Evolutionary conservation across 1,140 invertebrate genomes (phyloP).

Genomic region (Ephestia elutella): DNA sequence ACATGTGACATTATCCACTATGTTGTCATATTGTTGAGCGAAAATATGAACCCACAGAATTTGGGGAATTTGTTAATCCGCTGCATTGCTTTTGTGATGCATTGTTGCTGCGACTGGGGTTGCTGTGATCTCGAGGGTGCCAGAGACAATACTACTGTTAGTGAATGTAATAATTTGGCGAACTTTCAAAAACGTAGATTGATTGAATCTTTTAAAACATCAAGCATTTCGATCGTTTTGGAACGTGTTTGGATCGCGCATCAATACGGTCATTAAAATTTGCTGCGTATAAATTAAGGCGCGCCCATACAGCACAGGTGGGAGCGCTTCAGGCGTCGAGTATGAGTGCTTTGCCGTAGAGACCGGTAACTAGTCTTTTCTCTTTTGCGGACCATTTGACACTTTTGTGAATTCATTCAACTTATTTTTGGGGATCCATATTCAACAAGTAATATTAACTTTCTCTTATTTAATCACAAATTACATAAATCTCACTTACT

Average conservation of each 20-base stretch:
- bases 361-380: background rate
- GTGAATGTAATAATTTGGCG: conserved; percentile 42
- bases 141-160: conserved; percentile 15
- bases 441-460: too few species aligned
- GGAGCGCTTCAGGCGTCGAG: conserved; percentile 45
- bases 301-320: conserved; percentile 49
- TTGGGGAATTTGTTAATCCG: conserved; percentile 70
- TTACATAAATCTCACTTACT: too few species aligned
- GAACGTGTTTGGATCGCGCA: conserved; percentile 5
- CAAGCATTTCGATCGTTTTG: conserved; percentile 2
- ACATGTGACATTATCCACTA: conserved; percentile 70
- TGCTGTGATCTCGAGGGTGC: conserved; percentile 44
- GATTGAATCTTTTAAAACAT: conserved; percentile 14
- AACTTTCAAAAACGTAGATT: conserved; percentile 25
- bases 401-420: too few species aligned
- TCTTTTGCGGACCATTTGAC: too few species aligned
- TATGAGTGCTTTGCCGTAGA: conserved; percentile 35
- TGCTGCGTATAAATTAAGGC: conserved; percentile 48
- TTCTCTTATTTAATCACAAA: too few species aligned
- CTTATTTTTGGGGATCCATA: too few species aligned
- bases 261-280: conserved; percentile 46
- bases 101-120: conserved; percentile 41
- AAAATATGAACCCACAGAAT: conserved; percentile 70
- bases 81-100: conserved; percentile 56
- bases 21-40: conserved; percentile 67